Conservation (phyloP, 2,113 vertebrate species). For the Pundamilia nyererei region DNA sequence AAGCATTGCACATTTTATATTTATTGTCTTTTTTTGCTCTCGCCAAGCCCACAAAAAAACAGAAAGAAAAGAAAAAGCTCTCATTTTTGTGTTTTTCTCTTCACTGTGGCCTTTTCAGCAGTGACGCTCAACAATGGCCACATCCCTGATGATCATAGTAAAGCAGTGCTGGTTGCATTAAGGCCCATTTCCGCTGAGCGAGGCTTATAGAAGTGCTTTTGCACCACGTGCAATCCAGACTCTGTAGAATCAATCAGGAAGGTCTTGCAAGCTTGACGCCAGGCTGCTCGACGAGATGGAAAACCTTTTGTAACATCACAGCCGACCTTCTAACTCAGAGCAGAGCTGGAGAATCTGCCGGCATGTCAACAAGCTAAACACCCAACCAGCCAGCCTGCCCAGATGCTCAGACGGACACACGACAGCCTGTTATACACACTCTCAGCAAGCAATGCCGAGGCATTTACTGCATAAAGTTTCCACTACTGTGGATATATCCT, state of each 20-base stretch:
- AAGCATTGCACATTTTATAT: no score
- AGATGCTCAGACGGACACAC: neutral
- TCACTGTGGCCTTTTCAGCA: no score
- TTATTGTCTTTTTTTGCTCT: no score
- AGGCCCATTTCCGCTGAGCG: no score
- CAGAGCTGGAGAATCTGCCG: constrained; percentile 10
- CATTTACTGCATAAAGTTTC: constrained; percentile 41
- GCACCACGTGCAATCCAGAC: neutral
- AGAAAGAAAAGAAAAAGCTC: no score
- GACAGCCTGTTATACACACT: neutral
- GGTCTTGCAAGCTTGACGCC: constrained; percentile 14
- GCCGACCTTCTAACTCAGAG: neutral
- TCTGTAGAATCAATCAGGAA: constrained; percentile 59
- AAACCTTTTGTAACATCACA: constrained; percentile 21
- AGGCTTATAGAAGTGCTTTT: constrained; percentile 12
- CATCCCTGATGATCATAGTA: no score
- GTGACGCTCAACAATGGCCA: no score
- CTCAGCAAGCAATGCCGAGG: neutral
- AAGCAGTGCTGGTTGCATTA: no score
- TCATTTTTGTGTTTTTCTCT: no score
- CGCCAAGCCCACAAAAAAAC: no score
- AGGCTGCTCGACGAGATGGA: constrained; percentile 23
- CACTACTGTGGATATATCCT: constrained; percentile 31
- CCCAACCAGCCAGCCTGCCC: neutral
- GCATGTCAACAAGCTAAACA: constrained; percentile 38